A percentile compares a stretch with the other conserved stretches of the same genome.
phyloP scores from a whole-genome alignment of 2,888 invertebrate genomes.

The Dryadula phaetusa region DNA sequence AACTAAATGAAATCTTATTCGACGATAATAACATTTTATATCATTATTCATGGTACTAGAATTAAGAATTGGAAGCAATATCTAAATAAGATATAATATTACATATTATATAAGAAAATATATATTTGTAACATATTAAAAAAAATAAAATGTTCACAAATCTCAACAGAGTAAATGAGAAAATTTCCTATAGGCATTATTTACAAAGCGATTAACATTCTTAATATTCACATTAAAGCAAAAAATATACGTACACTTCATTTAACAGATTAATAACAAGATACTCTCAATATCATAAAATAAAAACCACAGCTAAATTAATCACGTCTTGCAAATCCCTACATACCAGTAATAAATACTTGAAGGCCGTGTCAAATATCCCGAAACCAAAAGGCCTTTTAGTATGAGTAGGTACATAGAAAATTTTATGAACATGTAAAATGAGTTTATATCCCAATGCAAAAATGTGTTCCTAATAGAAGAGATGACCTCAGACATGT shows the following conservation, averaged over 20 bases:
- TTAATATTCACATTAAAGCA: background rate
- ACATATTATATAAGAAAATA: too few species aligned
- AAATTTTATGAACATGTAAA: background rate
- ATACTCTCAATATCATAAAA: background rate
- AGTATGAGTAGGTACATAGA: background rate
- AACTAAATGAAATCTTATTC: background rate
- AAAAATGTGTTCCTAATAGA: constrained; percentile 2
- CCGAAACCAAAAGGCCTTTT: background rate
- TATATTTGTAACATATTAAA: too few species aligned
- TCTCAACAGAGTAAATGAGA: background rate
- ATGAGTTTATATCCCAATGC: constrained; percentile 3
- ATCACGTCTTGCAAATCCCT: constrained; percentile 10
- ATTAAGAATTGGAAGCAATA: background rate
- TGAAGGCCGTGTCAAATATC: background rate
- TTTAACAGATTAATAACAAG: background rate
- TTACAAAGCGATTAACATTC: constrained; percentile 12
- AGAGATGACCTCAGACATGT: constrained; percentile 1
- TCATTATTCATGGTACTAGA: too few species aligned
- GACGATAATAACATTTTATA: too few species aligned
- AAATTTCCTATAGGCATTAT: background rate
- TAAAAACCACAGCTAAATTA: background rate
- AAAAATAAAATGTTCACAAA: background rate
- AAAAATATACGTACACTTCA: background rate
- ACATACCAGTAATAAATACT: background rate
- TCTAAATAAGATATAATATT: too few species aligned